Percentiles rank a stretch among this genome's conserved stretches.
phyloP scores from a whole-genome alignment of 2,888 invertebrate species.

The Diaperis boleti region DNA sequence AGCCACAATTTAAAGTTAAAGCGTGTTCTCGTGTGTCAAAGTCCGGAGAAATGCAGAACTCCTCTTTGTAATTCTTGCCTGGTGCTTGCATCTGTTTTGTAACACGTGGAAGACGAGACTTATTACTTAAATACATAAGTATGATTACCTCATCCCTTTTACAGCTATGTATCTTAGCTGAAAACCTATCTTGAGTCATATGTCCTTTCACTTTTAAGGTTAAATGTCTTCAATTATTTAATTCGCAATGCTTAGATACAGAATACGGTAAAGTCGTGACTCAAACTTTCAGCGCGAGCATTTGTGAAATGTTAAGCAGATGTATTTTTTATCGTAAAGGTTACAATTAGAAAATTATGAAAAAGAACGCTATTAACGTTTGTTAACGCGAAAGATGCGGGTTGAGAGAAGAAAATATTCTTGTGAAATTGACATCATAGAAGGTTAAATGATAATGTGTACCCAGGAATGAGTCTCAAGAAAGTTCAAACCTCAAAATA shows the following conservation, averaged over 20 bases:
- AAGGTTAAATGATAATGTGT: too few relatives aligned
- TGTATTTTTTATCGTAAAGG: not conserved
- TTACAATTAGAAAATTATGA: too few relatives aligned
- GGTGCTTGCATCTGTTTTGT: too few relatives aligned
- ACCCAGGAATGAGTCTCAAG: too few relatives aligned
- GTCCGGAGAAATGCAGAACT: too few relatives aligned
- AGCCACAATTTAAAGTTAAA: too few relatives aligned
- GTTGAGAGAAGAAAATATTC: not conserved
- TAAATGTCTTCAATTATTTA: constrained; percentile 15
- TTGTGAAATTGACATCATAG: not conserved
- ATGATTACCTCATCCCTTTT: constrained; percentile 27
- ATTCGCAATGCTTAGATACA: not conserved
- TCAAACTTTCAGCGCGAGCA: not conserved
- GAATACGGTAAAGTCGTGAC: not conserved
- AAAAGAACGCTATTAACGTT: too few relatives aligned
- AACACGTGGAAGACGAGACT: not conserved
- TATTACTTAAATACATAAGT: constrained; percentile 13
- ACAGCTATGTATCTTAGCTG: constrained; percentile 3
- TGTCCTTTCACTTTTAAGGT: constrained; percentile 33
- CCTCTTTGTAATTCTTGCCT: too few relatives aligned
- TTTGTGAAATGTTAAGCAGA: not conserved
- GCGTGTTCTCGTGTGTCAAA: too few relatives aligned
- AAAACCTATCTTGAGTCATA: constrained; percentile 13
- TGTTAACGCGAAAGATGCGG: too few relatives aligned
- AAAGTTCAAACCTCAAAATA: too few relatives aligned